phyloP scores from a whole-genome alignment of 2,113 vertebrate genomes.

The Columba livia region DNA sequence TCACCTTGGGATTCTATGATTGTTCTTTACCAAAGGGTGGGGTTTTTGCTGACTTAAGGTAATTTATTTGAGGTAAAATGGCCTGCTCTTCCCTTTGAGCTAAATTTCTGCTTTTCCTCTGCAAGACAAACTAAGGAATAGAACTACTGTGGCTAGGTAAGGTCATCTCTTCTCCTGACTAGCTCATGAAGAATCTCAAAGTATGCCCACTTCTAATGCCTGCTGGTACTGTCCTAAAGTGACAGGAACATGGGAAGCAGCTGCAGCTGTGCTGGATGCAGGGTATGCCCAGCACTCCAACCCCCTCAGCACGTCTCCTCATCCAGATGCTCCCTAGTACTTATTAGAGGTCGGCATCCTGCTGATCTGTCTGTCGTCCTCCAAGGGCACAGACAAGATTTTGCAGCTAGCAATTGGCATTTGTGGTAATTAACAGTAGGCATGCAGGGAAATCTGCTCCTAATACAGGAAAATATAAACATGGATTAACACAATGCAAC shows the following conservation, averaged over 20 bases:
- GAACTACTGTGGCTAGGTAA: not conserved
- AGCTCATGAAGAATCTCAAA: not conserved
- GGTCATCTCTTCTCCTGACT: not conserved
- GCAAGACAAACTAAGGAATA: conserved; percentile 17
- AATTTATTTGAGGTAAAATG: conserved; percentile 6
- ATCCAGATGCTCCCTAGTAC: not conserved
- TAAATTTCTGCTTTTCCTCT: conserved; percentile 13
- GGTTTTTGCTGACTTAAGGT: conserved; percentile 40
- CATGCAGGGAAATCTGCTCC: not conserved
- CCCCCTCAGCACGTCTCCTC: not conserved
- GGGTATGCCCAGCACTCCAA: not conserved
- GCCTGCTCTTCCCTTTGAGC: not conserved
- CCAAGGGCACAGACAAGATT: not conserved
- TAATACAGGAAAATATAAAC: not conserved
- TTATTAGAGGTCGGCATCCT: not conserved
- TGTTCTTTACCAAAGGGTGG: conserved; percentile 14
- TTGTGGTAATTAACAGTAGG: conserved; percentile 12
- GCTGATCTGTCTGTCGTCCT: not conserved
- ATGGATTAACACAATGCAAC: conserved; percentile 5
- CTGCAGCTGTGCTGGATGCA: not conserved
- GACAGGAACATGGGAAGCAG: not conserved
- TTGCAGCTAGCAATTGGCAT: not conserved
- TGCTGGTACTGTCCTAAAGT: not conserved
- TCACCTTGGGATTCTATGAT: conserved; percentile 55
- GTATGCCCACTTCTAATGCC: not conserved